phyloP scores from a whole-genome alignment of 1,140 invertebrate genomes.

The Zophobas atratus region DNA sequence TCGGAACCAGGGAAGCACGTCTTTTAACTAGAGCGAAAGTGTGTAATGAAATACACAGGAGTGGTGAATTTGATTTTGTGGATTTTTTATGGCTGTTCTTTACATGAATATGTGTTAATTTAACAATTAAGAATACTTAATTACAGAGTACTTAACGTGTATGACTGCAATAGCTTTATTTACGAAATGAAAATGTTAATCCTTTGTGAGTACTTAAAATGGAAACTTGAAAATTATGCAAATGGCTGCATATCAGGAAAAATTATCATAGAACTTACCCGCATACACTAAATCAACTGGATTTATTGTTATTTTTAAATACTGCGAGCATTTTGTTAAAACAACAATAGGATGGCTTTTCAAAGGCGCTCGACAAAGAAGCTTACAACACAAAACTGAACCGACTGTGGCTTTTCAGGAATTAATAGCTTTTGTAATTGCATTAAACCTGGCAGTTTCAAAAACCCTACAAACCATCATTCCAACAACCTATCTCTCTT shows the following conservation, averaged over 20 bases:
- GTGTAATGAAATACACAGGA: too few species aligned
- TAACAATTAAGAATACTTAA: too few species aligned
- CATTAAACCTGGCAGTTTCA: conserved; percentile 37
- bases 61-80: too few species aligned
- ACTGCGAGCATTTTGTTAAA: conserved; percentile 28
- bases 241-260: neutral
- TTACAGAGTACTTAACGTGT: too few species aligned
- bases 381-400: conserved; percentile 41
- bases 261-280: conserved; percentile 10
- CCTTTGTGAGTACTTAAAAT: too few species aligned
- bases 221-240: neutral
- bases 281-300: conserved; percentile 3
- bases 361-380: conserved; percentile 30
- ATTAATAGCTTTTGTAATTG: conserved; percentile 43
- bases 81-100: too few species aligned
- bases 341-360: conserved; percentile 29
- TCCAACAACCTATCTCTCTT: neutral
- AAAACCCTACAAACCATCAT: conserved; percentile 32
- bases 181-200: too few species aligned
- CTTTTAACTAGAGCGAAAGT: too few species aligned
- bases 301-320: conserved; percentile 39
- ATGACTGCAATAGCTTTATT: too few species aligned
- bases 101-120: too few species aligned
- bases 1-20: too few species aligned
- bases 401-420: conserved; percentile 42